Evolutionary conservation across 2,888 invertebrate species (phyloP).

Genomic region (Chrysomela aeneicollis): DNA sequence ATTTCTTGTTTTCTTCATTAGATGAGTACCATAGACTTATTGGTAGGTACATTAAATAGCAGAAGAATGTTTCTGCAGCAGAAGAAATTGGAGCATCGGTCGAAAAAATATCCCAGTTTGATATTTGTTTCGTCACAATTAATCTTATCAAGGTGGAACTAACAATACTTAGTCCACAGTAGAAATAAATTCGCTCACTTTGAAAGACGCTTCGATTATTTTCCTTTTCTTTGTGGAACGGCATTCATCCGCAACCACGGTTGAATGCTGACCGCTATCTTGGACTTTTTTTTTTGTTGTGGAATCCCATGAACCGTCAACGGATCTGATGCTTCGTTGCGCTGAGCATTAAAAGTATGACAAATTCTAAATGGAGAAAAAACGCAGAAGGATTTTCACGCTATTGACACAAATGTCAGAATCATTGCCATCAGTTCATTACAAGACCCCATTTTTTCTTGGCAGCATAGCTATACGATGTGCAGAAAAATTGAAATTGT

Average conservation of each 20-base stretch:
- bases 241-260: constrained; percentile 31
- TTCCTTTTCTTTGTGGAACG: constrained; percentile 29
- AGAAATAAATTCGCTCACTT: constrained; percentile 27
- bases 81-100: not conserved
- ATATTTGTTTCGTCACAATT: constrained; percentile 28
- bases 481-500: no score
- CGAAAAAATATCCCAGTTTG: constrained; percentile 1
- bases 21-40: no score
- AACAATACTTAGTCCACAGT: constrained; percentile 31
- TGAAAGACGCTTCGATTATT: constrained; percentile 26
- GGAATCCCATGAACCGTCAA: constrained; percentile 43
- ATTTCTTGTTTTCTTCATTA: no score
- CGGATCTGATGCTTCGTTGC: constrained; percentile 38
- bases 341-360: constrained; percentile 43
- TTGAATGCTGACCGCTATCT: constrained; percentile 16
- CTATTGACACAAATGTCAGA: constrained; percentile 51
- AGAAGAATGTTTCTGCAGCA: not conserved
- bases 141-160: constrained; percentile 27
- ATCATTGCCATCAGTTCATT: constrained; percentile 38
- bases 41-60: no score
- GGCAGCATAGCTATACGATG: no score
- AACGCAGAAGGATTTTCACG: constrained; percentile 43
- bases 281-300: constrained; percentile 2
- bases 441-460: not conserved
- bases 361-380: constrained; percentile 43